A percentile compares a stretch with the other conserved stretches of the same genome.
phyloP scores from a whole-genome alignment of 1,140 invertebrate genomes.

The Metopolophium dirhodum region DNA sequence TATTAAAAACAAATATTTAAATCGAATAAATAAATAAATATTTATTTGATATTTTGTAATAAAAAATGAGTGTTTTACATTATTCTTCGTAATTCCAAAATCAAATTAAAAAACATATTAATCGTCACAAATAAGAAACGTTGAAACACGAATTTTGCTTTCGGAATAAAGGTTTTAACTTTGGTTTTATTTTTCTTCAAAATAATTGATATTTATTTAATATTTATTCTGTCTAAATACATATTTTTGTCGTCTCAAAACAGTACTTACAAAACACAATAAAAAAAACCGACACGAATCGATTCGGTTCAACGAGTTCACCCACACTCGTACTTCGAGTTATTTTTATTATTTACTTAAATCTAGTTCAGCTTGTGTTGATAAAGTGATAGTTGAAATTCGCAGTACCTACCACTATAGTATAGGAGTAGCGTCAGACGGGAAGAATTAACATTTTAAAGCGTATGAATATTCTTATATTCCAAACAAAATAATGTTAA shows the following conservation, averaged over 20 bases:
- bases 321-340: background rate
- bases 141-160: background rate
- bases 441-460: too few species aligned
- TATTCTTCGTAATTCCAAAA: background rate
- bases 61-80: background rate
- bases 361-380: background rate
- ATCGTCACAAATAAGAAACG: background rate
- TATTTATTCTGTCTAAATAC: too few species aligned
- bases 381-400: background rate
- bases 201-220: background rate
- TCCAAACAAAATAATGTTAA: too few species aligned
- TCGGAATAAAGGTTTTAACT: background rate
- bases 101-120: background rate
- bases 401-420: too few species aligned
- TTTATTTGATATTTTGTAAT: background rate
- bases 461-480: too few species aligned
- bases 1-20: background rate
- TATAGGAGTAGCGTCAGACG: too few species aligned
- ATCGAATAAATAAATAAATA: background rate
- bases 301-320: background rate
- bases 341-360: background rate
- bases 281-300: background rate
- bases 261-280: too few species aligned
- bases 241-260: too few species aligned
- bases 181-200: background rate